Evolutionary conservation across 1,140 invertebrate genomes (phyloP), one percentile per base, ranked within the genome.

Genomic region (Conus ventricosus): DNA sequence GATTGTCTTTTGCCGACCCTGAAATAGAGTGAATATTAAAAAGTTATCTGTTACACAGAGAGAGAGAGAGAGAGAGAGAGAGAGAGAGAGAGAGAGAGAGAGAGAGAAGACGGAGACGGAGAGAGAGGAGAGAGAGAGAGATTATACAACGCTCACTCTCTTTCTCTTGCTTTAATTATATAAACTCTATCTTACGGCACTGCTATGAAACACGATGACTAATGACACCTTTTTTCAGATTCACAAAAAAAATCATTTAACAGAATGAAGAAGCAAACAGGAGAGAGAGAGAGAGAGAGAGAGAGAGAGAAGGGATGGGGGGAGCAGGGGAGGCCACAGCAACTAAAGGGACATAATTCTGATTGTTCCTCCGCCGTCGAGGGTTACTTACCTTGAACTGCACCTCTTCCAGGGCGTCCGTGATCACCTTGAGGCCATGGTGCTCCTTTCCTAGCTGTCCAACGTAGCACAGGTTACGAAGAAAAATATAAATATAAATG

Each of bases 1-100:
- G 11, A 92, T 87, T 51, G 92, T 93, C 82, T 92, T 92, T 82
- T 92, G 91, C 53, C 92, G 88, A 23, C 92, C 92, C 92, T 93
- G 84, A 15, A 88, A 90, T 60, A 60, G 57, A 60, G 5, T 60
- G 8, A 8, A 60, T 11, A 60, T 60, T 15, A 2, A 60, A 60
- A 8, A 60, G 4, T 15, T 11, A 11, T 60, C 15, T 0, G 57
- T 60, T 7, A 71, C 1, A 71, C 11, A 71, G 67, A 71, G 67
- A 71, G 7, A 71, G 13, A 71, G 67, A 71, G 0, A 71, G 67
- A 71, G 0, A 71, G 67, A 71, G 4, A 71, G 67, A 71, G 0
- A 71, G 67, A 71, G 4, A 71, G 67, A 71, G 67, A 71, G 20
- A 71, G 20, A 20, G 67, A 71, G 67, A 71, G 67, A 71, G 67